Evolutionary conservation across 2,113 vertebrate species (phyloP).

Genomic region (Chaetura pelagica): DNA sequence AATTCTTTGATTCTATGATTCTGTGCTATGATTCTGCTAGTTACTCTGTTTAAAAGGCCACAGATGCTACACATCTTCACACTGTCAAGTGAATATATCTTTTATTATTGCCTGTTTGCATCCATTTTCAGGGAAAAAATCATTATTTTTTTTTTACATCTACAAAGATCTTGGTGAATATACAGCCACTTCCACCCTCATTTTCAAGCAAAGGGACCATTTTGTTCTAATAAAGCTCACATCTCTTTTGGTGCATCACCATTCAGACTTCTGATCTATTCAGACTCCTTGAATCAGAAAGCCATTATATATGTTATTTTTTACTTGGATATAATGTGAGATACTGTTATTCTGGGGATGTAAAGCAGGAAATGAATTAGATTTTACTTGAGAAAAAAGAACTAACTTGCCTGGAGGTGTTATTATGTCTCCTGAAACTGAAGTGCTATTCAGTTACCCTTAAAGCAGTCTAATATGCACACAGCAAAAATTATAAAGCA

Average conservation of each 20-base stretch:
- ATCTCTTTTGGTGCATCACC: not conserved
- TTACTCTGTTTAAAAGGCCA: not conserved
- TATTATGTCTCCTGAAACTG: slow-evolving; percentile 28
- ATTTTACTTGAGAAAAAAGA: not conserved
- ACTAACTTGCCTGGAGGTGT: not conserved
- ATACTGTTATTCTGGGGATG: not conserved
- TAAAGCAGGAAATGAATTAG: slow-evolving; percentile 5
- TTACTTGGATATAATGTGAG: not conserved
- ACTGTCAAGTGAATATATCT: not conserved
- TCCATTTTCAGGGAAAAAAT: not conserved
- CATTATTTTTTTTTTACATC: not conserved
- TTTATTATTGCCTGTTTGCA: not conserved
- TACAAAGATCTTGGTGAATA: not conserved
- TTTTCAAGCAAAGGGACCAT: not conserved
- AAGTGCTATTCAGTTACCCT: slow-evolving; percentile 24
- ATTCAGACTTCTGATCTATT: not conserved
- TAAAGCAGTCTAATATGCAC: slow-evolving; percentile 15
- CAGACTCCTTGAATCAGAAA: not conserved
- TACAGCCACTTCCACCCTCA: not conserved
- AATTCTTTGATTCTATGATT: no score
- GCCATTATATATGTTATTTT: slow-evolving; percentile 1
- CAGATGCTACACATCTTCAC: not conserved
- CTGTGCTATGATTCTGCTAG: not conserved
- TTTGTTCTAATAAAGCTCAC: not conserved
- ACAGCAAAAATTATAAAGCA: slow-evolving; percentile 31